Evolutionary conservation across 2,888 invertebrate genomes (phyloP).

Genomic region (Drosophila anceps): DNA sequence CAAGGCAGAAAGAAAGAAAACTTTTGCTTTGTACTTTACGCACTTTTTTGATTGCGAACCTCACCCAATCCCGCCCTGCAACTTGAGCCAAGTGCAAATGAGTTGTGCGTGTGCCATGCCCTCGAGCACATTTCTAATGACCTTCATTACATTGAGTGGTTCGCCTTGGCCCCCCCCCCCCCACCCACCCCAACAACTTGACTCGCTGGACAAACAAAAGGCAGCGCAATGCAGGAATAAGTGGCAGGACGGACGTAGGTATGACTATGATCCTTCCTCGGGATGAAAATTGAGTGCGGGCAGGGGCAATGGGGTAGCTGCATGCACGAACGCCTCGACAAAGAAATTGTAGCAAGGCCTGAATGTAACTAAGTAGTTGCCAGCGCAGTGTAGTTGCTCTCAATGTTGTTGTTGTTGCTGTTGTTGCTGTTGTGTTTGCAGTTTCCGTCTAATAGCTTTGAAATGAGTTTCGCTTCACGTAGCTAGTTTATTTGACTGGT

Average conservation of each 20-base stretch:
- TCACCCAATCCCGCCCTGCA: constrained; percentile 18
- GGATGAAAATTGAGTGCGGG: background rate
- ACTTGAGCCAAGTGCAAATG: constrained; percentile 63
- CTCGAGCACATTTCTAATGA: constrained; percentile 75
- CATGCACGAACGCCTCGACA: constrained; percentile 59
- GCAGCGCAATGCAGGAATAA: constrained; percentile 24
- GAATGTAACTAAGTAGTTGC: constrained; percentile 33
- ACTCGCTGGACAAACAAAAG: constrained; percentile 36
- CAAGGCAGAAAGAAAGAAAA: constrained; percentile 44
- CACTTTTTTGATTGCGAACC: constrained; percentile 54
- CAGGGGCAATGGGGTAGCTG: background rate
- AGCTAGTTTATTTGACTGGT: constrained; percentile 39
- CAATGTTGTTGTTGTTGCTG: constrained; percentile 1
- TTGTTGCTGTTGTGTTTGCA: constrained; percentile 34
- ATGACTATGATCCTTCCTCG: constrained; percentile 35
- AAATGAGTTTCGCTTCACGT: constrained; percentile 73
- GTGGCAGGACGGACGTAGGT: constrained; percentile 28
- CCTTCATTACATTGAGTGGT: constrained; percentile 80
- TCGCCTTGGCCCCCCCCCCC: background rate
- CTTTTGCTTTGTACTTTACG: constrained; percentile 57
- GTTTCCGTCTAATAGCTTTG: constrained; percentile 75
- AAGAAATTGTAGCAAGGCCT: constrained; percentile 41
- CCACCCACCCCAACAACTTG: too few species aligned
- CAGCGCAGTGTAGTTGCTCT: constrained; percentile 10
- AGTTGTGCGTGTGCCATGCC: constrained; percentile 51